phyloP scores from a whole-genome alignment of 53 echinoderm and acorn worm genomes.

The Henricia sp. region DNA sequence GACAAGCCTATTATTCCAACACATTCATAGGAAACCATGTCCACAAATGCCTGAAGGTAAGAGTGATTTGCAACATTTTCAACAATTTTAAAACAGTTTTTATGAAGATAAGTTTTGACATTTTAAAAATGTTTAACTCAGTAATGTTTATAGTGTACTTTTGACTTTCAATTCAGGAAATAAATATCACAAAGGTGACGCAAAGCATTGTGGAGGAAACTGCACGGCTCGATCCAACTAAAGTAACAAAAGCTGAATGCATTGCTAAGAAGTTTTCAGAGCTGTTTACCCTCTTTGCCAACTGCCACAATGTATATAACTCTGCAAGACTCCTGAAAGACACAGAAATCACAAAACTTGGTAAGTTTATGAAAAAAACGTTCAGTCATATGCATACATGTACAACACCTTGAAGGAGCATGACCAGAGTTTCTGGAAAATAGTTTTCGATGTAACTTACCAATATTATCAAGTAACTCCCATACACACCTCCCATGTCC shows the following conservation, averaged over 20 bases:
- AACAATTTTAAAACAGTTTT: neutral
- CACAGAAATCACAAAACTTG: slow-evolving; percentile 23
- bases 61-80: neutral
- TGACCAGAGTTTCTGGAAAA: too few relatives aligned
- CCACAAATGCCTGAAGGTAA: slow-evolving; percentile 70
- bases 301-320: slow-evolving; percentile 15
- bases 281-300: neutral
- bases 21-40: slow-evolving; percentile 77
- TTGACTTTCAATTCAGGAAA: neutral
- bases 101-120: neutral
- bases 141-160: neutral
- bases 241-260: neutral
- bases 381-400: too few relatives aligned
- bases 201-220: neutral
- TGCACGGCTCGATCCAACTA: neutral
- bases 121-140: neutral
- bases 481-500: too few relatives aligned
- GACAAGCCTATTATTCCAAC: too few relatives aligned
- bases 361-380: neutral
- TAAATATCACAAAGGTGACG: neutral
- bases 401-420: neutral
- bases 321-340: neutral
- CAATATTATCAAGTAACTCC: too few relatives aligned
- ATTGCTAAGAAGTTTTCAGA: slow-evolving; percentile 7
- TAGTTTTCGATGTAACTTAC: too few relatives aligned